Conservation (phyloP, 1,140 invertebrate genomes). For the Odontomachus brunneus region DNA sequence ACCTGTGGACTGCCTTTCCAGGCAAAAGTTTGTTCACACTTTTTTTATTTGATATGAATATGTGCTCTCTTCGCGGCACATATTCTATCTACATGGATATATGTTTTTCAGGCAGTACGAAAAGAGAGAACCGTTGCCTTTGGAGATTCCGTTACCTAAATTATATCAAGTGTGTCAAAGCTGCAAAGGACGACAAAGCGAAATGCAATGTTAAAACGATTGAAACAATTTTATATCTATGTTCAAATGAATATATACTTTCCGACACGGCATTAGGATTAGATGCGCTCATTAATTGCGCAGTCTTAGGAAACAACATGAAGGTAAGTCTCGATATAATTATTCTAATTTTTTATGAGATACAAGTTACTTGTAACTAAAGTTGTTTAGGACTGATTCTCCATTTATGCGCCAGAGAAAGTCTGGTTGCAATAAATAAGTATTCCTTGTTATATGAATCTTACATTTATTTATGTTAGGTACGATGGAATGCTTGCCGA, state of each 20-base stretch:
- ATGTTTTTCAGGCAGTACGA: slow-evolving; percentile 84
- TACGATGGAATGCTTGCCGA: slow-evolving; percentile 96
- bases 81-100: slow-evolving; percentile 25
- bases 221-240: slow-evolving; percentile 91
- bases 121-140: slow-evolving; percentile 88
- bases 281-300: slow-evolving; percentile 88
- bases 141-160: slow-evolving; percentile 88
- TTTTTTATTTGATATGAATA: not conserved
- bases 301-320: slow-evolving; percentile 90
- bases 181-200: slow-evolving; percentile 91
- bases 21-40: slow-evolving; percentile 83
- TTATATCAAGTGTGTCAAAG: slow-evolving; percentile 88
- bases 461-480: slow-evolving; percentile 82
- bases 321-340: slow-evolving; percentile 86
- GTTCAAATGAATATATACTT: slow-evolving; percentile 86
- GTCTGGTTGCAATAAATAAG: not conserved
- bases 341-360: slow-evolving; percentile 23
- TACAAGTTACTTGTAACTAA: slow-evolving; percentile 32
- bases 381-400: slow-evolving; percentile 13
- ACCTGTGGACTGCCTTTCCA: slow-evolving; percentile 92
- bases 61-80: not conserved
- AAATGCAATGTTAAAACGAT: slow-evolving; percentile 92
- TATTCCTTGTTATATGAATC: not conserved
- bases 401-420: not conserved
- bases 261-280: slow-evolving; percentile 83